Conservation (phyloP, 2,888 invertebrate genomes). For the Ethmia dodecea region DNA sequence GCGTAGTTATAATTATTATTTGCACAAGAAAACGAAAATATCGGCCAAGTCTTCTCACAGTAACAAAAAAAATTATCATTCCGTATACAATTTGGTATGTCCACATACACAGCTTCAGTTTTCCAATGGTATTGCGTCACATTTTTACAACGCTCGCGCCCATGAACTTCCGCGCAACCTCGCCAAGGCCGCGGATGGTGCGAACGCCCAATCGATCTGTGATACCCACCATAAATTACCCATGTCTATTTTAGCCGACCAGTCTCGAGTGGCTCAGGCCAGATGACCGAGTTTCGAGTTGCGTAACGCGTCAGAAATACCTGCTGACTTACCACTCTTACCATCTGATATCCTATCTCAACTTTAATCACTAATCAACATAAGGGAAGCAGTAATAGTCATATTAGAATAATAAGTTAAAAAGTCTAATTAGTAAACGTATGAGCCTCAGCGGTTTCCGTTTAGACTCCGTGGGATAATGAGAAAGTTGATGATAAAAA, state of each 20-base stretch:
- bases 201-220: slow-evolving; percentile 54
- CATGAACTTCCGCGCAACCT: slow-evolving; percentile 70
- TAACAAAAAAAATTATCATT: too few relatives aligned
- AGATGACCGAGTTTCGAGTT: slow-evolving; percentile 66
- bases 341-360: background rate
- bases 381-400: slow-evolving; percentile 3
- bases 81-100: too few relatives aligned
- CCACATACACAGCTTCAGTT: too few relatives aligned
- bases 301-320: slow-evolving; percentile 56
- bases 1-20: too few relatives aligned
- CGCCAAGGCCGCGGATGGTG: slow-evolving; percentile 56
- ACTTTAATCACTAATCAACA: background rate
- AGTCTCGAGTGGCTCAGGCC: slow-evolving; percentile 40
- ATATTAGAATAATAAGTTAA: slow-evolving; percentile 12
- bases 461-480: slow-evolving; percentile 32
- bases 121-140: too few relatives aligned
- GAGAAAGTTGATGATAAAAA: slow-evolving; percentile 35
- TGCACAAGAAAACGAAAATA: too few relatives aligned
- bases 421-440: slow-evolving; percentile 24
- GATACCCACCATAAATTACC: slow-evolving; percentile 46
- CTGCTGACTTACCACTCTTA: slow-evolving; percentile 7
- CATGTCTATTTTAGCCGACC: slow-evolving; percentile 48
- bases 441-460: slow-evolving; percentile 25
- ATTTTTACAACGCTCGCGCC: slow-evolving; percentile 31
- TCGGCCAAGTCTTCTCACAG: too few relatives aligned